Evolutionary conservation across 92 coral and sea anemone species (phyloP), one percentile per base, ranked within the genome.

Genomic region (Muricea muricata): DNA sequence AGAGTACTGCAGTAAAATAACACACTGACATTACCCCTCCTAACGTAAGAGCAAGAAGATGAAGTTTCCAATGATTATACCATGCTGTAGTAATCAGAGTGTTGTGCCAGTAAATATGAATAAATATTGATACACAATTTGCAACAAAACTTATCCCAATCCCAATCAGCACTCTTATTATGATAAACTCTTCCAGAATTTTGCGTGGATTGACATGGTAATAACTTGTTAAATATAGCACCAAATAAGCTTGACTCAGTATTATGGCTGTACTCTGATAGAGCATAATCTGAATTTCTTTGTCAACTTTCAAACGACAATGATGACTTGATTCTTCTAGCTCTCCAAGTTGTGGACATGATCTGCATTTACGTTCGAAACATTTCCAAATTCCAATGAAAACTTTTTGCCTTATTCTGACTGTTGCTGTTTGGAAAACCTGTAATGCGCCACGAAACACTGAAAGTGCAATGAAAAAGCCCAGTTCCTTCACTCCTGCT

Each of bases 241-340:
- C 83, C 29, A 56, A 63, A 58, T 55, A 78, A 58, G 71, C 83
- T 39, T 78, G 83, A 32, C 83, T 58, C 23, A 78, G 29, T 33
- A 78, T 40, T 63, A 78, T 50, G 1, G 83, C 83, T 3, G 33
- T 78, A 39, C 42, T 78, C 37, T 78, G 50, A 34, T 78, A 55
- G 37, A 78, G 71, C 71, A 78, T 78, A 21, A 58, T 39, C 57
- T 78, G 83, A 29, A 78, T 56, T 33, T 78, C 83, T 8, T 58
- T 78, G 54, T 78, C 83, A 12, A 78, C 83, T 46, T 31, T 57
- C 52, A 78, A 58, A 56, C 71, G 83, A 7, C 55, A 35, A 23
- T 78, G 71, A 4, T 34, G 32, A 33, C 41, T 63, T 10, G 50
- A 29, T 52, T 78, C 46, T 14, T 31, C 29, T 39, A 58, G 6